phyloP scores from a whole-genome alignment of 2,888 invertebrate species.

The Girardia tigrina region DNA sequence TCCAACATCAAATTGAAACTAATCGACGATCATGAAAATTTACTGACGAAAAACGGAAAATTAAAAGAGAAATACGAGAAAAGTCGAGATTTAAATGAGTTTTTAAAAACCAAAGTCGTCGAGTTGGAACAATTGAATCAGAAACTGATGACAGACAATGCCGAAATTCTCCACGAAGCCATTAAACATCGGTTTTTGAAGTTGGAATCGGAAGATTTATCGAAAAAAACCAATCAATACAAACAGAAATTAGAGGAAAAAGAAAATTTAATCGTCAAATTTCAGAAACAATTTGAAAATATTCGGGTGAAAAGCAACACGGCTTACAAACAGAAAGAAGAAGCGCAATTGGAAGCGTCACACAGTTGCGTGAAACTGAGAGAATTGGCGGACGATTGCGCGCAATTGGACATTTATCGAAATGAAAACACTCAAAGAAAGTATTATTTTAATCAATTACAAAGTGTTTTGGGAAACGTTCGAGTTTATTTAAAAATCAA shows the following conservation, averaged over 20 bases:
- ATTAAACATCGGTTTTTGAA: slow-evolving; percentile 33
- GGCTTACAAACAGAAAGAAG: not conserved
- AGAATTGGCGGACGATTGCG: not conserved
- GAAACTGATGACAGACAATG: not conserved
- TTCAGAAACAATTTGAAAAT: slow-evolving; percentile 28
- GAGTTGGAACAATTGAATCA: not conserved
- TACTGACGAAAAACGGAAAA: not conserved
- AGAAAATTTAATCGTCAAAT: slow-evolving; percentile 20
- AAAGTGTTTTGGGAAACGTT: not conserved
- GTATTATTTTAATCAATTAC: slow-evolving; percentile 16
- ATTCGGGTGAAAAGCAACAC: not conserved
- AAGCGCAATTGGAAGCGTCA: slow-evolving; percentile 11
- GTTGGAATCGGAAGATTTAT: slow-evolving; percentile 27
- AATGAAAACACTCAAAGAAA: slow-evolving; percentile 10
- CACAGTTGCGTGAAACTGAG: not conserved
- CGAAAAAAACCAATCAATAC: slow-evolving; percentile 25
- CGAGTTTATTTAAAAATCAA: slow-evolving; percentile 18
- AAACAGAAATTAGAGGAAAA: slow-evolving; percentile 25
- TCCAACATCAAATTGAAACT: not conserved
- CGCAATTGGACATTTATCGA: not conserved
- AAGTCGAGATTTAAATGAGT: not conserved
- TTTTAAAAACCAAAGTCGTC: not conserved
- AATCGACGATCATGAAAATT: not conserved
- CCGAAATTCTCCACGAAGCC: not conserved
- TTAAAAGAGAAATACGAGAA: not conserved